Evolutionary conservation across 2,888 invertebrate species (phyloP).

Genomic region (Noctuana brunneofusca): DNA sequence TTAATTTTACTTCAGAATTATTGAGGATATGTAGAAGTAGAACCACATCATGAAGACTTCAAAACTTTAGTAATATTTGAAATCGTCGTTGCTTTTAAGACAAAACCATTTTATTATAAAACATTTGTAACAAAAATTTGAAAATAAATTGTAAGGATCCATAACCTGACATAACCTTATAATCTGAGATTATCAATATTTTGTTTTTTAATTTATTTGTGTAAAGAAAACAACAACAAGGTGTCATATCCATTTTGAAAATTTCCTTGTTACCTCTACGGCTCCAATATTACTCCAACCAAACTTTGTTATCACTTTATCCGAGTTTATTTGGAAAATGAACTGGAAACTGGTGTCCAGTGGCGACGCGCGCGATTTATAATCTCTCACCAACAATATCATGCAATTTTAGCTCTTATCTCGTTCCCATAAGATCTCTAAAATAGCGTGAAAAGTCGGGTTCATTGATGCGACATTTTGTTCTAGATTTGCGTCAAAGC

Average conservation of each 20-base stretch:
- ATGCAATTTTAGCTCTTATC: slow-evolving; percentile 48
- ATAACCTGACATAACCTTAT: too few species aligned
- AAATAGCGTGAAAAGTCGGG: slow-evolving; percentile 24
- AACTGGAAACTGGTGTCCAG: slow-evolving; percentile 69
- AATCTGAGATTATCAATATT: too few species aligned
- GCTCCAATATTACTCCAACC: slow-evolving; percentile 58
- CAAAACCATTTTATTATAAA: too few species aligned
- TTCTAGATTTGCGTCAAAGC: neutral
- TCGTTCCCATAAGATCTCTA: slow-evolving; percentile 37
- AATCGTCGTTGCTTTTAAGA: too few species aligned
- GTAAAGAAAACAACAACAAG: slow-evolving; percentile 26
- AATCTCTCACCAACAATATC: slow-evolving; percentile 45
- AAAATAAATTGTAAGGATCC: too few species aligned
- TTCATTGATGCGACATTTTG: slow-evolving; percentile 11
- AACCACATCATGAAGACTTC: too few species aligned
- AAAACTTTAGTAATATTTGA: too few species aligned
- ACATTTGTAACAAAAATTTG: too few species aligned
- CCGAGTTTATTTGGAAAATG: slow-evolving; percentile 74
- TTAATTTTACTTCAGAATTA: too few species aligned
- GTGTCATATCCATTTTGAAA: slow-evolving; percentile 45
- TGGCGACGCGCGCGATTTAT: slow-evolving; percentile 61
- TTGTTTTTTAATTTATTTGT: too few species aligned
- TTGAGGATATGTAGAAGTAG: too few species aligned
- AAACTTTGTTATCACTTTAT: slow-evolving; percentile 73
- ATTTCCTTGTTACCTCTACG: slow-evolving; percentile 38